Conservation (phyloP, 2,888 invertebrate genomes). For the Epinotia demarniana region DNA sequence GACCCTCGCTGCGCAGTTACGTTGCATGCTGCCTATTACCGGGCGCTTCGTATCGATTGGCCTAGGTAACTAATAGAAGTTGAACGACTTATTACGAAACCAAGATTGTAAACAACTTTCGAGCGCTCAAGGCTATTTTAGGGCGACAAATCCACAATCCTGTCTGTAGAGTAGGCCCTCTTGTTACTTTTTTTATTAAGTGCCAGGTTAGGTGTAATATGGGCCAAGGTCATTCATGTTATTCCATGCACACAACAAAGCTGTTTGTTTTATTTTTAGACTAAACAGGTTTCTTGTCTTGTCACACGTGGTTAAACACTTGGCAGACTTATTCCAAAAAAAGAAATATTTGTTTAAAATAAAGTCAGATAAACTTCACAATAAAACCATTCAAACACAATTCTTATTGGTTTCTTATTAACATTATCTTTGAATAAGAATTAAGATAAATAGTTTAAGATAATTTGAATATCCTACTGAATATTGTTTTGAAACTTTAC, state of each 20-base stretch:
- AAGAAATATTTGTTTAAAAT: background rate
- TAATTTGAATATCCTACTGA: too few relatives aligned
- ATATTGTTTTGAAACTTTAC: too few relatives aligned
- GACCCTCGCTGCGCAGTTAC: conserved; percentile 46
- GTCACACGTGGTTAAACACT: conserved; percentile 20
- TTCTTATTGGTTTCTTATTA: background rate
- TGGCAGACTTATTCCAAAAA: background rate
- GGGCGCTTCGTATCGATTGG: conserved; percentile 45
- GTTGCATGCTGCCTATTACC: conserved; percentile 17
- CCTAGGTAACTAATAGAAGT: conserved; percentile 54
- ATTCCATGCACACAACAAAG: conserved; percentile 21
- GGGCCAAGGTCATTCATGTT: conserved; percentile 40
- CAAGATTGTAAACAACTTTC: conserved; percentile 76
- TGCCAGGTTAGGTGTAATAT: conserved; percentile 4
- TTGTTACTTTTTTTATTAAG: conserved; percentile 11
- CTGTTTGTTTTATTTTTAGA: background rate
- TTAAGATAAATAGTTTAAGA: too few relatives aligned
- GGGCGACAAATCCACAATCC: conserved; percentile 33
- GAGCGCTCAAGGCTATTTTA: conserved; percentile 65
- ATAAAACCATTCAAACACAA: background rate
- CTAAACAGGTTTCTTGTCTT: conserved; percentile 5
- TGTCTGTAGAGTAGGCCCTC: conserved; percentile 11
- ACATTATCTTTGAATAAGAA: too few relatives aligned
- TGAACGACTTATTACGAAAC: conserved; percentile 71
- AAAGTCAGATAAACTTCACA: background rate